These are phyloP conservation scores for Ischnus inquisitorius DNA, from an alignment of 2,888 invertebrate species.

Conservation along the genomic window DNA sequence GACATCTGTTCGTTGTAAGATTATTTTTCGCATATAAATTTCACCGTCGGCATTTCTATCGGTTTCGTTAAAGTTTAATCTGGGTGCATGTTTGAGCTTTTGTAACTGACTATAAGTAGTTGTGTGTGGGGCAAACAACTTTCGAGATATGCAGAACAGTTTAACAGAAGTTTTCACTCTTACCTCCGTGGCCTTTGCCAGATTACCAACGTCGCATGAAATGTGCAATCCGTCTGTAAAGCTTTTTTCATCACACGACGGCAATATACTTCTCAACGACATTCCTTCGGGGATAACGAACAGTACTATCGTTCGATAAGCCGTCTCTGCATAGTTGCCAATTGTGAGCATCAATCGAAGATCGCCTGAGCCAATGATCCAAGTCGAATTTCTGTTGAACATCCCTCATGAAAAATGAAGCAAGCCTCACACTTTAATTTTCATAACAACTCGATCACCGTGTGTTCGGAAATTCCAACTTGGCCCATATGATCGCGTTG, in stretches of 20 bases:
- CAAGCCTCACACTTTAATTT: not conserved
- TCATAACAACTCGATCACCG: conserved; percentile 5
- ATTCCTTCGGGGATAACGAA: conserved; percentile 75
- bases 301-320: conserved; percentile 74
- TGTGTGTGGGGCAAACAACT: not conserved
- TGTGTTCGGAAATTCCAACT: conserved; percentile 34
- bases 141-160: not conserved
- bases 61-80: not conserved
- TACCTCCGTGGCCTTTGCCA: conserved; percentile 72
- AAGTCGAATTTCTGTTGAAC: conserved; percentile 70
- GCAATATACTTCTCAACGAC: conserved; percentile 74
- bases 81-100: too few species aligned
- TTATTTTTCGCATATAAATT: too few species aligned
- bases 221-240: conserved; percentile 63
- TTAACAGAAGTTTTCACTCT: not conserved
- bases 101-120: too few species aligned
- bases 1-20: too few species aligned
- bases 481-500: conserved; percentile 64
- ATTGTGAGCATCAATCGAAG: conserved; percentile 73
- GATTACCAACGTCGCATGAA: conserved; percentile 77
- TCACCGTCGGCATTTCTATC: not conserved
- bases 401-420: not conserved
- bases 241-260: conserved; percentile 75
- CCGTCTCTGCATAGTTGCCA: conserved; percentile 77
- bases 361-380: conserved; percentile 79